Conservation (phyloP, 2,113 vertebrate genomes). For the Rhizomys pruinosus region DNA sequence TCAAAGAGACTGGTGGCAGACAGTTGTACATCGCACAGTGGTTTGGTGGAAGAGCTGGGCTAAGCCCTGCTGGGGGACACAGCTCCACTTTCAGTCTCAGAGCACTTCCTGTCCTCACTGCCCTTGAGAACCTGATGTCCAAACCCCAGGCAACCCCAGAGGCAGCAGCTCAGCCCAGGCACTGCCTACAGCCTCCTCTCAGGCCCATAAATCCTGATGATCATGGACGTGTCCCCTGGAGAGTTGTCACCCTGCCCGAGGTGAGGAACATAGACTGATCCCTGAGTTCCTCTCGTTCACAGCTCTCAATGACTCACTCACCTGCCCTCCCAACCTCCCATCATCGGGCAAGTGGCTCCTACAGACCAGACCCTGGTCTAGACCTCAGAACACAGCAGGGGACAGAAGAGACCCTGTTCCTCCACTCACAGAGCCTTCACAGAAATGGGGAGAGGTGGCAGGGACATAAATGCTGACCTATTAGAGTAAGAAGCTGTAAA, state of each 20-base stretch:
- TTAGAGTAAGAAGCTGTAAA: neutral
- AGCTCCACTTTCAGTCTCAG: neutral
- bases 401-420: neutral
- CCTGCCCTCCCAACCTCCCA: neutral
- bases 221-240: neutral
- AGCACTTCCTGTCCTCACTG: neutral
- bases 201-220: neutral
- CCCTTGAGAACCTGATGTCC: neutral
- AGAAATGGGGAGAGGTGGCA: neutral
- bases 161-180: neutral
- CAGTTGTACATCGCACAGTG: neutral
- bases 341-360: neutral
- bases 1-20: neutral
- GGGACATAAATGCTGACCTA: neutral
- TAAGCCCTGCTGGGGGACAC: fast-evolving
- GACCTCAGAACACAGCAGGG: neutral
- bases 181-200: neutral
- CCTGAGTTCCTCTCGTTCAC: neutral
- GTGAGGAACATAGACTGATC: neutral
- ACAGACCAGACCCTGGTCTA: neutral
- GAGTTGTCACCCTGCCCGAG: neutral
- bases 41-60: neutral
- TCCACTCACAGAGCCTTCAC: too few relatives aligned
- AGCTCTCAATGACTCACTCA: neutral
- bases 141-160: neutral